Conservation (phyloP, 1,140 invertebrate genomes). For the Zaprionus africanus region DNA sequence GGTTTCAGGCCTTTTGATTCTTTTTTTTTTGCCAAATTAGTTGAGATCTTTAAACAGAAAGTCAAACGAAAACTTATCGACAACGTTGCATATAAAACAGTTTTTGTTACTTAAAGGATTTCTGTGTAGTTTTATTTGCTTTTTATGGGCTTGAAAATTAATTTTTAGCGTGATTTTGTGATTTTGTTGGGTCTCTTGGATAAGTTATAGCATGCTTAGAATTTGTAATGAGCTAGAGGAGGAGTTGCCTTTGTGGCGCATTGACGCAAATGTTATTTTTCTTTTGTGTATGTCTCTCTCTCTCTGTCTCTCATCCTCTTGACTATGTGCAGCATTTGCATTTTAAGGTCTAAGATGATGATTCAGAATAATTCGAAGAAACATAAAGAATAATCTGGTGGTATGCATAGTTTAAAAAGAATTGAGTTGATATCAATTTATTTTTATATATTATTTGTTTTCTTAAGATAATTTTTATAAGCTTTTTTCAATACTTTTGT, state of each 20-base stretch:
- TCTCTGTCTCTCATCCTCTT: background rate
- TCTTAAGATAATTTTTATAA: too few relatives aligned
- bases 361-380: background rate
- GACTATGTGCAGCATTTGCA: conserved; percentile 1
- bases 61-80: conserved; percentile 9
- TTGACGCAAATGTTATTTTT: conserved; percentile 9
- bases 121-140: conserved; percentile 8
- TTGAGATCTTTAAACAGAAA: conserved; percentile 33
- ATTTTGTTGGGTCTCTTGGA: conserved; percentile 26
- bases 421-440: background rate
- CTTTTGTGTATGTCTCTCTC: background rate
- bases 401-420: background rate
- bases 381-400: background rate
- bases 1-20: conserved; percentile 15
- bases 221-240: conserved; percentile 32
- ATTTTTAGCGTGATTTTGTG: conserved; percentile 59
- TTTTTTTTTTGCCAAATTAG: conserved; percentile 44
- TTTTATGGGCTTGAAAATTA: conserved; percentile 60
- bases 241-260: background rate
- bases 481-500: background rate
- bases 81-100: conserved; percentile 47
- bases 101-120: conserved; percentile 32
- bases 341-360: background rate
- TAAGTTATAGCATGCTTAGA: conserved; percentile 36
- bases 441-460: background rate